Base-by-base conservation (phyloP, 2,888 invertebrate species). In the Ptychoptera albimana region DNA sequence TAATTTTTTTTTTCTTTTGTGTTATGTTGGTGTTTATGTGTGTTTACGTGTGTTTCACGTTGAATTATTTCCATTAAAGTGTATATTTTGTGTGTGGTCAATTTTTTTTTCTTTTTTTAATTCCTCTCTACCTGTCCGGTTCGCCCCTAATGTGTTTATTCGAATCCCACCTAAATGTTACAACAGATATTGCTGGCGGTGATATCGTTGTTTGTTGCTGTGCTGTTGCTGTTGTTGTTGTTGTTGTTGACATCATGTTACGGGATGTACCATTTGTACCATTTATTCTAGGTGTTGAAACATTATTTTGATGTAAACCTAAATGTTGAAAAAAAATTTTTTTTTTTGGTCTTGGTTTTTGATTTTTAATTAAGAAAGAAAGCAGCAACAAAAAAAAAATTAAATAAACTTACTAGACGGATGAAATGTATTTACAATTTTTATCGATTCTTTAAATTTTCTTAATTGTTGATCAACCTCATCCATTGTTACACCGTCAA, bases 151-250 rank as follows among this genome's bases (percentile, higher is more conserved):
- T 60, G 54, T 68, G 73, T 70, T 72, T 71, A 70, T 71, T 67
- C 55, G 60, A 59, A 73, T 77, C 82, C 82, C 82, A 87, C 86
- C 86, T 87, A 82, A 87, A 87, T 70, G 86, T 87, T 70, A 87
- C 86, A 67, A 87, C 83, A 66, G 84, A 85, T 64, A 86, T 81
- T 56, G 85, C 82, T 55, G 85, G 84, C 60, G 81, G 60, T 49
- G 56, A 59, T 47, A 57, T 61, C 51, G 53, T 52, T 61, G 53
- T 50, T 50, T 54, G 55, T 37, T 46, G 62, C 47, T 64, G 63
- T 55, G 60, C 67, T 50, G 67, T 65, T 52, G 66, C 60, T 39
- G 59, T 51, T 32, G 58, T 46, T 45, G 53, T 23, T 2, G 54
- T 50, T 46, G 56, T 34, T 23, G 34, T 42, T 35, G 23, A 23